Conservation (phyloP, 2,888 invertebrate genomes). For the Myopa tessellatipennis region DNA sequence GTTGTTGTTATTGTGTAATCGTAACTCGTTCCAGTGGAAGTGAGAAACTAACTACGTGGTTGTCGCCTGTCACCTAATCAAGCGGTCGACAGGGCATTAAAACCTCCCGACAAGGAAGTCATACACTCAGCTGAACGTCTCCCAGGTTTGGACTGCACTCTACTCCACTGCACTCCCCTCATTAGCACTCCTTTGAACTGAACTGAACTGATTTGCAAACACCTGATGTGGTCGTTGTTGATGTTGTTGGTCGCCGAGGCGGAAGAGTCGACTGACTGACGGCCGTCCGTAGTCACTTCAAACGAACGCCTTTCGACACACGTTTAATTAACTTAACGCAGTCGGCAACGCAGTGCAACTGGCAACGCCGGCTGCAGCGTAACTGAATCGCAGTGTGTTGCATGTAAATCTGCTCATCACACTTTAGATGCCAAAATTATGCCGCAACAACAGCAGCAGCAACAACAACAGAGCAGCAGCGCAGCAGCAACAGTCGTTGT, state of each 20-base stretch:
- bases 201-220: background rate
- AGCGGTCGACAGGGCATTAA: background rate
- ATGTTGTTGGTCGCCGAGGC: background rate
- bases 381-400: slow-evolving; percentile 49
- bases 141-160: background rate
- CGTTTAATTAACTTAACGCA: slow-evolving; percentile 60
- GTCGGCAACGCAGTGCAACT: background rate
- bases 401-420: slow-evolving; percentile 66
- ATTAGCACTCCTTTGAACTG: background rate
- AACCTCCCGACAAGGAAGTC: slow-evolving; percentile 2
- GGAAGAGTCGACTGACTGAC: background rate
- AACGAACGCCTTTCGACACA: slow-evolving; percentile 40
- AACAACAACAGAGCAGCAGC: slow-evolving; percentile 14
- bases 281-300: background rate
- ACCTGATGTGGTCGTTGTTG: background rate
- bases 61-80: background rate
- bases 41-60: slow-evolving; percentile 4
- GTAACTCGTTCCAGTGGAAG: too few relatives aligned
- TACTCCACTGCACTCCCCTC: background rate
- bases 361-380: slow-evolving; percentile 5
- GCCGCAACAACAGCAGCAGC: background rate
- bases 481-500: slow-evolving; percentile 35
- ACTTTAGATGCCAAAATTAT: slow-evolving; percentile 55
- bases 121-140: slow-evolving; percentile 1
- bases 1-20: too few relatives aligned